Percentiles rank a stretch among this genome's conserved stretches.
These are phyloP conservation scores for Blennius ocellaris DNA, from an alignment of 2,113 vertebrate genomes.

Conservation along the genomic window DNA sequence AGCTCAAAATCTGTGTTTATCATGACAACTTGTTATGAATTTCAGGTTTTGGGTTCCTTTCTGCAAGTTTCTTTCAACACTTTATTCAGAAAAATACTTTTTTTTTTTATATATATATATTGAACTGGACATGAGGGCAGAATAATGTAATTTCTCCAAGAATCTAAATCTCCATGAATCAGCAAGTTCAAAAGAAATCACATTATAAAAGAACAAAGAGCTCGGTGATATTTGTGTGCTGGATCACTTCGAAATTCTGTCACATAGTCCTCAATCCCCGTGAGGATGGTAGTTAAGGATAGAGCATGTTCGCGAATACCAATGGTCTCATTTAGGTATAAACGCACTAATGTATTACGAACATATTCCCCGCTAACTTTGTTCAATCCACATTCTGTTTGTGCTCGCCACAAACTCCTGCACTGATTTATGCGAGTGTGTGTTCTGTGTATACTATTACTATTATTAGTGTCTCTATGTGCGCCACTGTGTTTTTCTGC, in stretches of 20 bases:
- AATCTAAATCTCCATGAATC: not conserved
- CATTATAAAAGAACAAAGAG: not conserved
- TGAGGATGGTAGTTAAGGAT: constrained; percentile 9
- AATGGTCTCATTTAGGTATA: constrained; percentile 42
- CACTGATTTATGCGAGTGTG: constrained; percentile 1
- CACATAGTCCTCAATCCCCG: constrained; percentile 12
- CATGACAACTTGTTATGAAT: not conserved
- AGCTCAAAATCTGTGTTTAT: not conserved
- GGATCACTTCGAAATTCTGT: constrained; percentile 1
- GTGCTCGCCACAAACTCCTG: not conserved
- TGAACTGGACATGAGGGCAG: not conserved
- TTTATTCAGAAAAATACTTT: not conserved
- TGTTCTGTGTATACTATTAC: constrained; percentile 3
- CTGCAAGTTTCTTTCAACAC: not conserved
- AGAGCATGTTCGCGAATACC: constrained; percentile 31
- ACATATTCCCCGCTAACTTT: constrained; percentile 18
- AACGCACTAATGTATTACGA: constrained; percentile 23
- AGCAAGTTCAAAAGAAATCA: not conserved
- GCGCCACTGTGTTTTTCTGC: constrained; percentile 11
- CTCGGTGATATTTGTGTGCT: constrained; percentile 2
- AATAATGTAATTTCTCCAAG: not conserved
- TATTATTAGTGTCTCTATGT: constrained; percentile 10
- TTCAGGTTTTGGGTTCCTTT: not conserved
- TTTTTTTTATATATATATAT: too few species aligned
- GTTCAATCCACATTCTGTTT: constrained; percentile 21